Evolutionary conservation across 2,113 vertebrate genomes (phyloP).

Genomic region (Myotis lucifugus): DNA sequence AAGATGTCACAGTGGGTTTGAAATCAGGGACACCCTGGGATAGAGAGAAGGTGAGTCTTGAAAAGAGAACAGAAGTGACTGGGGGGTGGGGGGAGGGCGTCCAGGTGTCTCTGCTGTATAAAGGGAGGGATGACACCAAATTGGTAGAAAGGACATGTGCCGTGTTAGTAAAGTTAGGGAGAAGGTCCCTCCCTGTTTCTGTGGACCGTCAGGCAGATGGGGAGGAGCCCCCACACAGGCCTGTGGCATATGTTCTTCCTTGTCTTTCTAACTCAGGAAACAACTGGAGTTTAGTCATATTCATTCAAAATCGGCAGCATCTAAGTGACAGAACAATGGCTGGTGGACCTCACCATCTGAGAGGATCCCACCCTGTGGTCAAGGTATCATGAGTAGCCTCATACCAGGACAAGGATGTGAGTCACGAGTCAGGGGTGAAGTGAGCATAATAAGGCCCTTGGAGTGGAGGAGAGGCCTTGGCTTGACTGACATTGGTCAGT

Average conservation of each 20-base stretch:
- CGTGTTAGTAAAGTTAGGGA: neutral
- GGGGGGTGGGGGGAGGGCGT: too few species aligned
- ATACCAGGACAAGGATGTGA: too few species aligned
- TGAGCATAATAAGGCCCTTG: neutral
- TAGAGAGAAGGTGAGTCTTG: neutral
- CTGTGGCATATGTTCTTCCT: neutral
- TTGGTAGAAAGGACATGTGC: too few species aligned
- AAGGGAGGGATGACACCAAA: neutral
- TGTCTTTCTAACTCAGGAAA: neutral
- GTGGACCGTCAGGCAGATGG: neutral
- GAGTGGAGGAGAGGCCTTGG: neutral
- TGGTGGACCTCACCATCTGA: accelerated
- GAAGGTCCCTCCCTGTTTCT: too few species aligned
- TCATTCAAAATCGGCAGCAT: neutral
- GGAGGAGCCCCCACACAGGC: neutral
- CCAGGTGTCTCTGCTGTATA: neutral
- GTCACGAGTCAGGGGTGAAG: neutral
- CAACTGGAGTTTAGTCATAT: neutral
- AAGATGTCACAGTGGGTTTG: neutral
- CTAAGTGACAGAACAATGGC: neutral
- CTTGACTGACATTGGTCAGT: neutral
- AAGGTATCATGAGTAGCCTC: too few species aligned
- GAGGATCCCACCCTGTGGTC: neutral
- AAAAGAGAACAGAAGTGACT: neutral
- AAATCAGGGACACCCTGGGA: neutral